Evolutionary conservation across 2,888 invertebrate genomes (phyloP), one percentile per base, ranked within the genome.

Genomic region (Carpatolechia fugitivella): DNA sequence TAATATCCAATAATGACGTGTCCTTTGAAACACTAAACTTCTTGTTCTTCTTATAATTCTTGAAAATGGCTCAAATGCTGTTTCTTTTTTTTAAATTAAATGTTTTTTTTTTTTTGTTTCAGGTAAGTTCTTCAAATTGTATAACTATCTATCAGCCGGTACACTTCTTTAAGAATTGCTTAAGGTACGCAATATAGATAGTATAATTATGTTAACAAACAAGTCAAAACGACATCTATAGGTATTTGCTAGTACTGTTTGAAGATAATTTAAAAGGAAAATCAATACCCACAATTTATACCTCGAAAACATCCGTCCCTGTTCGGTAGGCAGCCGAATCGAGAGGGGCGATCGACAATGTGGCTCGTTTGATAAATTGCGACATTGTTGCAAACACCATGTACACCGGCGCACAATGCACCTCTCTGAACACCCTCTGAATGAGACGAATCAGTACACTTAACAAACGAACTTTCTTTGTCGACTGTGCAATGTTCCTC

Each of bases 281-380:
- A 16, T 20, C 14, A 49, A 33, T 33, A 29, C 18, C 49, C 35
- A 24, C 49, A 35, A 49, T 49, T 49, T 49, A 6, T 6, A 13
- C 33, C 31, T 10, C 5, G n/a, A 29, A 44, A 29, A 44, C 44
- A 44, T 49, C 31, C 49, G 49, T 29, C 49, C 35, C 50, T 38
- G 38, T 36, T 36, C 16, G 36, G 13, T 16, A 50, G 38, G 50
- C 50, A 35, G 40, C 24, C 52, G 52, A 51, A 41, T 48, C 56
- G 47, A 67, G 70, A 74, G 79, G 83, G 83, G 80, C 69, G 74
- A 59, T 62, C 78, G 74, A 86, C 86, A 87, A 87, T 87, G 83
- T 77, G 78, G 78, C 81, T 86, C 86, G 82, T 87, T 87, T 87
- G 86, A 85, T 84, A 87, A 86, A 87, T 87, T 87, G 86, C 83